phyloP scores from a whole-genome alignment of 1,140 invertebrate species.

The Tetramorium alpestre region DNA sequence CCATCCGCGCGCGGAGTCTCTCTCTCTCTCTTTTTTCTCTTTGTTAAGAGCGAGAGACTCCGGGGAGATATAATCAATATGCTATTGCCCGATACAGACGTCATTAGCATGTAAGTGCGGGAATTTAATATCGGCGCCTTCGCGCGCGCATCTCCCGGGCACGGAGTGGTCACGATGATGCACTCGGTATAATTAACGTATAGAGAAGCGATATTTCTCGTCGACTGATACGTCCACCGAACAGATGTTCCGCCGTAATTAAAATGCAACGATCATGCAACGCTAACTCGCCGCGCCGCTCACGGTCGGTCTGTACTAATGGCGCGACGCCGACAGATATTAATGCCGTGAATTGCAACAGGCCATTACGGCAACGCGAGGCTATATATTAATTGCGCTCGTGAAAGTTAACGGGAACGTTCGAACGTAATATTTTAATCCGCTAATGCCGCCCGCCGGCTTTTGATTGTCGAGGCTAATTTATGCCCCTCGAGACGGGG shows the following conservation, averaged over 20 bases:
- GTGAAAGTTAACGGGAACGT: slow-evolving; percentile 68
- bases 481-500: slow-evolving; percentile 29
- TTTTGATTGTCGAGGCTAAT: slow-evolving; percentile 48
- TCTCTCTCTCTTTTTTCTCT: not conserved
- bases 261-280: slow-evolving; percentile 73
- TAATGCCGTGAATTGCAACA: slow-evolving; percentile 72
- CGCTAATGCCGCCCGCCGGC: slow-evolving; percentile 54
- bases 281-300: slow-evolving; percentile 60
- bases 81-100: slow-evolving; percentile 39
- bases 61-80: slow-evolving; percentile 60
- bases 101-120: slow-evolving; percentile 44
- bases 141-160: slow-evolving; percentile 30
- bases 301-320: slow-evolving; percentile 70
- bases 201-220: slow-evolving; percentile 70
- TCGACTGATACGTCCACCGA: slow-evolving; percentile 69
- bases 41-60: not conserved
- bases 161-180: slow-evolving; percentile 59
- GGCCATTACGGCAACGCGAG: slow-evolving; percentile 69
- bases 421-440: slow-evolving; percentile 67
- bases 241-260: slow-evolving; percentile 74
- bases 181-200: slow-evolving; percentile 70
- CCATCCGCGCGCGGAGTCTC: not conserved
- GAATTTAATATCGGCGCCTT: slow-evolving; percentile 66
- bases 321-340: slow-evolving; percentile 73
- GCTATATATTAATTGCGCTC: slow-evolving; percentile 68